Percentiles rank a stretch among this genome's conserved stretches.
phyloP scores from a whole-genome alignment of 2,888 invertebrate species.

The Pterobdella sp. region DNA sequence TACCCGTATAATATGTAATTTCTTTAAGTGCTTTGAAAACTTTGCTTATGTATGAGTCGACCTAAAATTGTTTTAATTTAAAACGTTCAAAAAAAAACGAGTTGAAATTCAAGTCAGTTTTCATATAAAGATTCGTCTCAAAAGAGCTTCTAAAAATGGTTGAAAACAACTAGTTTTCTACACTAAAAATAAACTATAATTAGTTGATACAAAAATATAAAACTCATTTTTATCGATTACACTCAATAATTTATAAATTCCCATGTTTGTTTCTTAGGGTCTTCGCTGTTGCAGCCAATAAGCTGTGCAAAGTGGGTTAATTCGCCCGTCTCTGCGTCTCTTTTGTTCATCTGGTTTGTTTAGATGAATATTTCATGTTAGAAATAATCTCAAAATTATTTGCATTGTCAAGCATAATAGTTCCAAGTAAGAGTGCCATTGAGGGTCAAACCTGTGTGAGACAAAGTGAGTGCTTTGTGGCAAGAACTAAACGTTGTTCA shows the following conservation, averaged over 20 bases:
- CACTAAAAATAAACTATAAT: neutral
- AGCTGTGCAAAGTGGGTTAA: constrained; percentile 30
- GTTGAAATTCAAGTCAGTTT: neutral
- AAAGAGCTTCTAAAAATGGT: neutral
- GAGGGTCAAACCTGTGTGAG: constrained; percentile 23
- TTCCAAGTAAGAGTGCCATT: neutral
- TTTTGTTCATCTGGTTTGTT: neutral
- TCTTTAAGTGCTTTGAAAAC: too few relatives aligned
- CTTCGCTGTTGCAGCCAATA: constrained; percentile 13
- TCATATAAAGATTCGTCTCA: neutral
- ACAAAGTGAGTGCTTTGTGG: constrained; percentile 19
- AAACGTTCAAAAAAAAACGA: too few relatives aligned
- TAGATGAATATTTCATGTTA: neutral
- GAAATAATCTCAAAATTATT: neutral
- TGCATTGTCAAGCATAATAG: too few relatives aligned
- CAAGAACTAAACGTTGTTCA: neutral
- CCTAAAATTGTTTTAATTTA: too few relatives aligned
- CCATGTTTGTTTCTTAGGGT: constrained; percentile 29
- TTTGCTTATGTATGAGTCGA: too few relatives aligned
- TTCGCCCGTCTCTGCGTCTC: constrained; percentile 22
- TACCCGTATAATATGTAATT: neutral
- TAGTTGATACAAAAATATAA: neutral
- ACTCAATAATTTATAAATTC: constrained; percentile 31
- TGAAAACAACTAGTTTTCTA: neutral
- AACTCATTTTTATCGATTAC: too few relatives aligned